Conservation (phyloP, 2,113 vertebrate genomes). For the Coracopsis vasa region DNA sequence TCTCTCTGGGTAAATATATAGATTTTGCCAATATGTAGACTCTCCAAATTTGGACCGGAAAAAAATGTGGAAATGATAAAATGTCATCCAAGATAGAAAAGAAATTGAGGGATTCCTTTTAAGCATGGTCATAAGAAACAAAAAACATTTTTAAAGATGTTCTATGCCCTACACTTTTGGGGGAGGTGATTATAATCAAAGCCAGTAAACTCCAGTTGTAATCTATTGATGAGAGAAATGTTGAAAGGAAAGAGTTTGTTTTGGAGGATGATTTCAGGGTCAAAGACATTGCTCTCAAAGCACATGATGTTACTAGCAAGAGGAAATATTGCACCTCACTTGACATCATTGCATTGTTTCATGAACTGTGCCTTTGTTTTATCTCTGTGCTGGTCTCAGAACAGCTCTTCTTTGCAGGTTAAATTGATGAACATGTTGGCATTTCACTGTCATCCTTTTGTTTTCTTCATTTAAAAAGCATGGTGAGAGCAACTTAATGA, state of each 20-base stretch:
- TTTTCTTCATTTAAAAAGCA: background rate
- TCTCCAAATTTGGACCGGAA: background rate
- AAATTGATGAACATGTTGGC: background rate
- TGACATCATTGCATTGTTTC: background rate
- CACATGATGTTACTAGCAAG: background rate
- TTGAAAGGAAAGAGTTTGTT: background rate
- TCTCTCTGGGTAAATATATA: background rate
- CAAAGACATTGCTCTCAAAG: background rate
- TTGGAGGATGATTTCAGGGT: constrained; percentile 4
- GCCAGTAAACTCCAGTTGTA: background rate
- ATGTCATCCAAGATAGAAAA: background rate
- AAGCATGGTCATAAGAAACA: background rate
- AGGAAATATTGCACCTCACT: background rate
- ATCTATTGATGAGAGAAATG: background rate
- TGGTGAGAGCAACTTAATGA: background rate
- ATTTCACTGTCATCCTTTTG: background rate
- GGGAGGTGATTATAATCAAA: background rate
- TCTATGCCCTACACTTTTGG: background rate
- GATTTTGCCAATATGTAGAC: background rate
- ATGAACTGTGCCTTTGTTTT: background rate
- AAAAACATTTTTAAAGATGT: background rate
- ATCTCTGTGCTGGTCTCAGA: background rate
- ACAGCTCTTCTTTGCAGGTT: background rate
- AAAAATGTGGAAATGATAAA: constrained; percentile 32
- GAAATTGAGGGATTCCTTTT: background rate